Percentiles rank a stretch among this genome's conserved stretches.
Conservation (phyloP, 2,888 invertebrate species). For the Maniola hyperantus region DNA sequence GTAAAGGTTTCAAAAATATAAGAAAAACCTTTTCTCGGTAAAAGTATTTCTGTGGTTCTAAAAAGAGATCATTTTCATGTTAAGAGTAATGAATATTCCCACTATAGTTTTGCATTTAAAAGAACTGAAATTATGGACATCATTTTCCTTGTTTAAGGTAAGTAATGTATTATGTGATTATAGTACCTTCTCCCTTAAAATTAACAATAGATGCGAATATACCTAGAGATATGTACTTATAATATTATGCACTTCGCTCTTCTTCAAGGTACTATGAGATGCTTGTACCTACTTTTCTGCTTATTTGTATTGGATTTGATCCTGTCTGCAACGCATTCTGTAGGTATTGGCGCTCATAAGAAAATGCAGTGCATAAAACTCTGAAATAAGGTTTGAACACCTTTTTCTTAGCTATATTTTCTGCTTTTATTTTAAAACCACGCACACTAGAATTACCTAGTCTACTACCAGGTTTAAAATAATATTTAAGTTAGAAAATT, state of each 20-base stretch:
- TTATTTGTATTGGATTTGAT: background rate
- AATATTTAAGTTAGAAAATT: too few species aligned
- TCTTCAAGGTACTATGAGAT: background rate
- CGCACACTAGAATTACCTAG: too few species aligned
- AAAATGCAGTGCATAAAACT: background rate
- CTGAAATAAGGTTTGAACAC: background rate
- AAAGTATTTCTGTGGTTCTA: slow-evolving; percentile 7
- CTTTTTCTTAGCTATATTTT: too few species aligned
- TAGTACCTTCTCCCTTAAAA: background rate
- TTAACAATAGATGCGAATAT: background rate
- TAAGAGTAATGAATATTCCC: slow-evolving; percentile 13
- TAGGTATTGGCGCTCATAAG: slow-evolving; percentile 9
- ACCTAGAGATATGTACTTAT: background rate
- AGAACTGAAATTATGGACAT: background rate
- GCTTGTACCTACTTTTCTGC: background rate
- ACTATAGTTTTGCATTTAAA: slow-evolving; percentile 17
- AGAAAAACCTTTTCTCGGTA: background rate
- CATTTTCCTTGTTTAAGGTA: background rate
- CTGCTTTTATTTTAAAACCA: too few species aligned
- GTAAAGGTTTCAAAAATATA: background rate
- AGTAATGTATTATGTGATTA: background rate
- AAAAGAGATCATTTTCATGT: slow-evolving; percentile 13
- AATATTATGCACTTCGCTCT: background rate
- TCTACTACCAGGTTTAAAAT: too few species aligned
- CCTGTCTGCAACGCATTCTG: background rate